Base-by-base conservation (phyloP, 2,113 vertebrate genomes). In the Micronycteris hirsuta region DNA sequence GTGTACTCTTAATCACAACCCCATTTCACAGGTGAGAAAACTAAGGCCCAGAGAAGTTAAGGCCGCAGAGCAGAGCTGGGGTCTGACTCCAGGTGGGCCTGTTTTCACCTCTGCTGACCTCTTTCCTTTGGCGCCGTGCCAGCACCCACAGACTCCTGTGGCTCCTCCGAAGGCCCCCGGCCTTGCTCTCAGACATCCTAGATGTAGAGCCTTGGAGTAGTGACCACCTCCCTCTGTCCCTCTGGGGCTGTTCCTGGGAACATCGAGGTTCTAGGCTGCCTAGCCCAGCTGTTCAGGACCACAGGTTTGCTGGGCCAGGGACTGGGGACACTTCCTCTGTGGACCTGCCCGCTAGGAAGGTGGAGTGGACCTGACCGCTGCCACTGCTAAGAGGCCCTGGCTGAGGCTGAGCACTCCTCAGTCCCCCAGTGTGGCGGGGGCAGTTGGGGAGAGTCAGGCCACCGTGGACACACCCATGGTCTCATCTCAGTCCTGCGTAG, bases 11-110 rank as follows among this genome's bases (percentile, higher is more conserved):
- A 43, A 22, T 71, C 52, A 76, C 5, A 63, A 24, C 31, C 20
- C 73, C 63, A 36, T 91, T 87, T 92, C 78, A 92, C 31, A 91
- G 93, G n/a, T 56, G 33, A 73, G 70, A 61, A 85, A 56, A 45
- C 47, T 11, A 31, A 94, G 49, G 22, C 71, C 80, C 2, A 2
- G 20, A 74, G 54, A 54, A 19, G 70, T 63, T 41, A 87, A 80
- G 41, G 31, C 78, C 65, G 61, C 45, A 61, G 86, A 71, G 52
- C 20, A 73, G 31, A 76, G 77, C 28, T 61, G 71, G 33, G 43
- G 9, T 76, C 49, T 38, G n/a, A 36, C 47, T 61, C 73, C 73
- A 47, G 19, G 61, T 71, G 38, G 36, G 12, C 31, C 89, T 82
- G 5, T 56, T 74, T 77, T 77, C 15, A 49, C n/a, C 16, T 31